Conservation (phyloP, 1,140 invertebrate genomes). For the Metaphire vulgaris region DNA sequence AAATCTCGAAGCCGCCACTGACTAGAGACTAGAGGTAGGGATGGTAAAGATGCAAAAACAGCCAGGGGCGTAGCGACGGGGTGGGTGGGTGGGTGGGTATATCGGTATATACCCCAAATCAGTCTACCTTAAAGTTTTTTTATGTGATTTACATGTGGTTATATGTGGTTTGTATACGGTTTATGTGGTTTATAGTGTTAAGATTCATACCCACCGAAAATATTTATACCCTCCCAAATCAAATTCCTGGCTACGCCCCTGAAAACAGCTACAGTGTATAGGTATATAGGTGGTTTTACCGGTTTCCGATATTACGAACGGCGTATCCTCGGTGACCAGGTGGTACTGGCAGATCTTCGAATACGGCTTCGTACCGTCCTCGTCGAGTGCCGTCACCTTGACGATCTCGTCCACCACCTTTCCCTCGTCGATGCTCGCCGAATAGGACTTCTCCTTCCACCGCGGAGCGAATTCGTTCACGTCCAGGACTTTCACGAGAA, state of each 20-base stretch:
- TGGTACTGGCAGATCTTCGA: conserved; percentile 94
- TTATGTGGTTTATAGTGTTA: not conserved
- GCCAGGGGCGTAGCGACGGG: not conserved
- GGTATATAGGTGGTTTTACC: too few relatives aligned
- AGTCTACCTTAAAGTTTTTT: too few relatives aligned
- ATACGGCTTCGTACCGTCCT: conserved; percentile 83
- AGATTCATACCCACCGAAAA: not conserved
- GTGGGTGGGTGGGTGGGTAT: too few relatives aligned
- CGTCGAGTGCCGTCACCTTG: conserved; percentile 78
- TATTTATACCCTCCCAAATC: not conserved
- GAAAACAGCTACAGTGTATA: not conserved
- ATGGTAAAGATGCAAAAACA: not conserved
- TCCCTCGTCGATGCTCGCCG: conserved; percentile 82
- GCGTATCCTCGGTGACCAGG: conserved; percentile 68
- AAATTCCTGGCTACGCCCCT: not conserved
- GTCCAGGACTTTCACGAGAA: conserved; percentile 89
- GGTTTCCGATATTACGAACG: conserved; percentile 85
- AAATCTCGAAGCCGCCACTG: not conserved
- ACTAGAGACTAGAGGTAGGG: not conserved
- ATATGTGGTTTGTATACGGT: not conserved
- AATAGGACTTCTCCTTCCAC: conserved; percentile 51
- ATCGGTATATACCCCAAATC: too few relatives aligned
- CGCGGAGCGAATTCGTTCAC: conserved; percentile 62
- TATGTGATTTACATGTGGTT: too few relatives aligned
- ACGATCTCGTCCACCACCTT: conserved; percentile 81